phyloP scores from a whole-genome alignment of 2,888 invertebrate species.

The Epinotia ramella region DNA sequence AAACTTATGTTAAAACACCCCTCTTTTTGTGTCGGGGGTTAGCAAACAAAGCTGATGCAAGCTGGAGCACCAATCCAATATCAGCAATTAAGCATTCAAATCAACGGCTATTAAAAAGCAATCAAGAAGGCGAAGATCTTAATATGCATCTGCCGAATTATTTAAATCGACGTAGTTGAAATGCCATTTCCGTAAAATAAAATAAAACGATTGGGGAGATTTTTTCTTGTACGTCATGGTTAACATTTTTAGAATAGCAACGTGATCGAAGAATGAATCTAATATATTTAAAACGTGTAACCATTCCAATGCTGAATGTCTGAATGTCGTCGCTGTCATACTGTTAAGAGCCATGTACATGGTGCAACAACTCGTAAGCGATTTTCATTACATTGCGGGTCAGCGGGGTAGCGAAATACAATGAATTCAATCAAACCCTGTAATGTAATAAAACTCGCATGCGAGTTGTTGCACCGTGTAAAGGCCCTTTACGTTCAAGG shows the following conservation, averaged over 20 bases:
- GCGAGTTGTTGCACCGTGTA: no score
- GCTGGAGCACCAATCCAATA: conserved; percentile 6
- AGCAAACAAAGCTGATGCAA: background rate
- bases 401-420: no score
- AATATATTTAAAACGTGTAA: background rate
- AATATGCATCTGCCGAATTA: conserved; percentile 25
- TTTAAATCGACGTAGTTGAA: conserved; percentile 22
- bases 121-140: conserved; percentile 25
- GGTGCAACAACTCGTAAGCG: no score
- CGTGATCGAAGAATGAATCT: background rate
- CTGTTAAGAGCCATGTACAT: no score
- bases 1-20: no score
- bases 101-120: conserved; percentile 37
- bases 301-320: background rate
- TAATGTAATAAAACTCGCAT: no score
- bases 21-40: background rate
- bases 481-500: background rate
- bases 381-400: no score
- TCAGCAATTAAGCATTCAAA: conserved; percentile 19
- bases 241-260: conserved; percentile 14
- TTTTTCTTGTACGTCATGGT: background rate
- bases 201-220: background rate
- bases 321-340: background rate
- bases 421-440: no score
- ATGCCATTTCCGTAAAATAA: conserved; percentile 1